Base-by-base conservation (phyloP, 1,140 invertebrate species). In the Bombus confusus region DNA sequence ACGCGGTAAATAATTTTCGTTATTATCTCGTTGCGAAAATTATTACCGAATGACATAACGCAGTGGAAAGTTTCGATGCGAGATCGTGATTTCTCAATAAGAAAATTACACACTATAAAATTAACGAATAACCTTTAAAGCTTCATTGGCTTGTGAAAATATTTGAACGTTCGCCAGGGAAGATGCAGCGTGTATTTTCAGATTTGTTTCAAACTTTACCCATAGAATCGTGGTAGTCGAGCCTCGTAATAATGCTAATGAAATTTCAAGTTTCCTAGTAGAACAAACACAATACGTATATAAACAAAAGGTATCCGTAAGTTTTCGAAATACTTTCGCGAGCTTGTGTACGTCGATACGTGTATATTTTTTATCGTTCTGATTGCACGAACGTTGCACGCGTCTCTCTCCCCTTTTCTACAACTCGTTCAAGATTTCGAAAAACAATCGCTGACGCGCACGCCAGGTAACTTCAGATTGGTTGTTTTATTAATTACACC, bases 1-100 rank as follows among this genome's bases (percentile, higher is more conserved):
- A 39, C 6, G 39, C 59, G 57, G 31, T 68, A 66, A 79, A 68
- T 66, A 79, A 79, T 43, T 43, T 66, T 66, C 76, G 59, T 22
- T 34, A 78, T 78, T 78, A 78, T 79, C 62, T 79, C 41, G n/a
- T 34, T 0, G n/a, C 1, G 77, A 43, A 66, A 57, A 77, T 83
- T 34, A 31, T 52, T 83, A 28, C 34, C 31, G 9, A 15, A 31
- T 64, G 62, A 68, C 25, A 43, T 15, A 68, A 43, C 39, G 2
- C 22, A 34, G 62, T 66, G 77, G 39, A 66, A 79, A 66, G 10
- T 79, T 79, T 34, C 25, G 13, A 34, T 2, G 37, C 34, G 31
- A 52, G 25, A 28, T n/a, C 8, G 34, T 28, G 13, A 25, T 76
- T 39, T n/a, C 28, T 76, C 28, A 37, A 18, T 34, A 12, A 34